Evolutionary conservation across 2,113 vertebrate genomes (phyloP).

Genomic region (Desmodus rotundus): DNA sequence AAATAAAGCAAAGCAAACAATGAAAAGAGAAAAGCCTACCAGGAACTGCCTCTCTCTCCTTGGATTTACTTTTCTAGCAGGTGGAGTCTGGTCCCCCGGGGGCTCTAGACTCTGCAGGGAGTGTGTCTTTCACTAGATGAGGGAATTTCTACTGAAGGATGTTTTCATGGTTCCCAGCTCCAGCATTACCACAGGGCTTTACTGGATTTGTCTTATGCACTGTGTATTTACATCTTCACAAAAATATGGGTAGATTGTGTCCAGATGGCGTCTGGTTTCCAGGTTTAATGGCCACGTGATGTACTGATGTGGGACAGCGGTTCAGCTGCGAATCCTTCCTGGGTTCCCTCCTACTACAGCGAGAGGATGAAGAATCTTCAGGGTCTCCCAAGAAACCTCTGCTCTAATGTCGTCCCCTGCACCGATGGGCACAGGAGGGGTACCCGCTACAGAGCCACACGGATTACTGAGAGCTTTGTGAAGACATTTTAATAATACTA

Average conservation of each 20-base stretch:
- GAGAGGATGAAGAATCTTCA: neutral
- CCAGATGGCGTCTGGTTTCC: neutral
- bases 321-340: neutral
- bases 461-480: neutral
- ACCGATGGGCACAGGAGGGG: neutral
- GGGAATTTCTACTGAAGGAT: neutral
- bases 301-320: neutral
- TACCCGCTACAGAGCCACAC: neutral
- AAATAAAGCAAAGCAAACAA: neutral
- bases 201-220: neutral
- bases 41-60: neutral
- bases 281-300: neutral
- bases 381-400: neutral
- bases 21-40: neutral
- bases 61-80: neutral
- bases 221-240: neutral
- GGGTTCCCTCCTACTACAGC: neutral
- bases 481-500: neutral
- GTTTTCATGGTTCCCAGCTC: neutral
- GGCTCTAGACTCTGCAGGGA: neutral
- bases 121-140: neutral
- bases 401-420: neutral
- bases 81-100: neutral
- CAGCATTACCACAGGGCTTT: neutral
- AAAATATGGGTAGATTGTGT: neutral